Percentiles rank a stretch among this genome's conserved stretches.
Conservation (phyloP, 2,888 invertebrate species). For the Campoplex nolae region DNA sequence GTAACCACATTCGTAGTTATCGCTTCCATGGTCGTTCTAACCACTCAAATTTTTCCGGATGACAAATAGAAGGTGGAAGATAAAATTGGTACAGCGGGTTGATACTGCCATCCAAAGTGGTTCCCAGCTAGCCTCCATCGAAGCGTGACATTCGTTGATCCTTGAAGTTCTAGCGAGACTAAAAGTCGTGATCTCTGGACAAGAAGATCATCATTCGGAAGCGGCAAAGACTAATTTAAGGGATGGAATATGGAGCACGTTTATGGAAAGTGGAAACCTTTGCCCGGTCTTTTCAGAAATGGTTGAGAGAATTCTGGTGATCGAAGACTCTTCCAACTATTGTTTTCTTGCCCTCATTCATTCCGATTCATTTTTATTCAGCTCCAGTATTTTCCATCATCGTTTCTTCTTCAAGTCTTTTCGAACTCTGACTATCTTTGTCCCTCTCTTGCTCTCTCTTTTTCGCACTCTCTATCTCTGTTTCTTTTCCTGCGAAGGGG, state of each 20-base stretch:
- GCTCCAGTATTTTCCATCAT: not conserved
- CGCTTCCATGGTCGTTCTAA: not conserved
- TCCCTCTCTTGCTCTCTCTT: not conserved
- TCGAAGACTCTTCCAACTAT: not conserved
- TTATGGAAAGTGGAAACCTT: not conserved
- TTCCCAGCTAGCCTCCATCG: constrained; percentile 3
- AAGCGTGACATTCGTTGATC: constrained; percentile 44
- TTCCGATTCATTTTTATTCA: not conserved
- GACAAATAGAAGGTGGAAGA: not conserved
- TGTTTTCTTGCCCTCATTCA: constrained; percentile 8
- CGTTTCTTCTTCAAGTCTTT: not conserved
- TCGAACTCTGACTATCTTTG: not conserved
- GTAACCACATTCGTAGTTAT: not conserved
- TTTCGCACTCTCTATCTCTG: not conserved
- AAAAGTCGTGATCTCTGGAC: not conserved
- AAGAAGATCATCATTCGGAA: not conserved
- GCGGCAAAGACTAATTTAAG: constrained; percentile 3
- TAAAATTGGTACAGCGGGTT: not conserved
- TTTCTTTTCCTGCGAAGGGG: not conserved
- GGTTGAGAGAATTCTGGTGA: not conserved
- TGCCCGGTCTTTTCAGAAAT: not conserved
- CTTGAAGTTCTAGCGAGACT: constrained; percentile 37
- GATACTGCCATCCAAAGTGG: not conserved
- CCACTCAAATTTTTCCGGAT: constrained; percentile 6
- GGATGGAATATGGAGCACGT: not conserved